These are phyloP conservation scores for Geococcyx californianus DNA, from an alignment of 2,113 vertebrate genomes.

Conservation along the genomic window DNA sequence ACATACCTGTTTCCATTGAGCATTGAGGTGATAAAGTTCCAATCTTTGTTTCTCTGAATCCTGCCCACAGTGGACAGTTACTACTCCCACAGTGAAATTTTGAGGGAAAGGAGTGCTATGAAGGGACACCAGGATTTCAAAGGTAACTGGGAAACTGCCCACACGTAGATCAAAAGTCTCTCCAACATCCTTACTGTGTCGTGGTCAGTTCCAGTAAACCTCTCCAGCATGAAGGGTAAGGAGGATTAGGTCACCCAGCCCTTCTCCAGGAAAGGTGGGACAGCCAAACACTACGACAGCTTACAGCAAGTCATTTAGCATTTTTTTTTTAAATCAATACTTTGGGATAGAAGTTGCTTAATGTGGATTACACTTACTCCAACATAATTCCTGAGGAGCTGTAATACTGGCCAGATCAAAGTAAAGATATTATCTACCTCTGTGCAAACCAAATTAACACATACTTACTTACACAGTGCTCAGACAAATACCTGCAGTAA, in stretches of 20 bases:
- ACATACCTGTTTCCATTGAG: constrained; percentile 60
- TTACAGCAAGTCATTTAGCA: background rate
- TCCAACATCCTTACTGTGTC: background rate
- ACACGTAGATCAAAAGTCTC: background rate
- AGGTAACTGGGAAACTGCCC: background rate
- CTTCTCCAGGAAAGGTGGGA: constrained; percentile 50
- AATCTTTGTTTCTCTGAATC: background rate
- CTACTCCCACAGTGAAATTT: background rate
- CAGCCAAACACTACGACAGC: background rate
- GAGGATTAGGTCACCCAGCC: constrained; percentile 41
- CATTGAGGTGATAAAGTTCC: background rate
- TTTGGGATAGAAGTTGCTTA: constrained; percentile 3
- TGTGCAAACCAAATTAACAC: background rate
- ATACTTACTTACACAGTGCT: background rate
- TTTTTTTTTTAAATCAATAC: background rate
- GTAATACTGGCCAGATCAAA: background rate
- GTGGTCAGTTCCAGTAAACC: constrained; percentile 1
- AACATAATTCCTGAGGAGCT: constrained; percentile 3
- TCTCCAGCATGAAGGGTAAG: background rate
- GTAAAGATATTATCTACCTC: background rate
- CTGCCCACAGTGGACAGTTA: background rate
- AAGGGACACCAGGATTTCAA: background rate
- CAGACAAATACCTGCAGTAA: background rate
- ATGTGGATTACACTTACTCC: background rate
- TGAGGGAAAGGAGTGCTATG: background rate